phyloP scores from a whole-genome alignment of 1,140 invertebrate species.

The Danaus melanippus region DNA sequence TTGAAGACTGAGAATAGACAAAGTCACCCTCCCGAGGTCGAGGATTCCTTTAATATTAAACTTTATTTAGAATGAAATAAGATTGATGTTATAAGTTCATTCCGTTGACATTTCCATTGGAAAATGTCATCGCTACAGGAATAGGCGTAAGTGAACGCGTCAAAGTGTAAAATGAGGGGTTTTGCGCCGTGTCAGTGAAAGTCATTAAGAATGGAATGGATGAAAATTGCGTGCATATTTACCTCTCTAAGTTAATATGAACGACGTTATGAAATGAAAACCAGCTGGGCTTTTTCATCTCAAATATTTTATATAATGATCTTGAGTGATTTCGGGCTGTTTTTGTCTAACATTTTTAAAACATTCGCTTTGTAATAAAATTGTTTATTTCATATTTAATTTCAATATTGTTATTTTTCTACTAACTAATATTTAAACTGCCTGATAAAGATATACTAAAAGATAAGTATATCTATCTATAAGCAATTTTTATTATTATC shows the following conservation, averaged over 20 bases:
- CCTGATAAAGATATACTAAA: no score
- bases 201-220: conserved; percentile 69
- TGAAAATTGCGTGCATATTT: conserved; percentile 70
- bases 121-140: conserved; percentile 64
- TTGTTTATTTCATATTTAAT: no score
- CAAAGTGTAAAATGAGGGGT: conserved; percentile 72
- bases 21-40: conserved; percentile 42
- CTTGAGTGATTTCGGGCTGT: conserved; percentile 4
- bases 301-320: conserved; percentile 27
- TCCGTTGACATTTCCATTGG: conserved; percentile 46
- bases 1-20: conserved; percentile 62
- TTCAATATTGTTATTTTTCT: no score
- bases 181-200: conserved; percentile 67
- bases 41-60: conserved; percentile 31
- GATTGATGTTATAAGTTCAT: conserved; percentile 27
- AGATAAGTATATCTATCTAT: no score
- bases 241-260: conserved; percentile 64
- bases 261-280: conserved; percentile 57
- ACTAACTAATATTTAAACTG: no score
- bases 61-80: conserved; percentile 37
- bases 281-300: conserved; percentile 22
- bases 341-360: no score
- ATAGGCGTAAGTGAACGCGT: conserved; percentile 69
- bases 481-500: no score
- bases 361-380: no score